Evolutionary conservation across 2,888 invertebrate genomes (phyloP).

Genomic region (Calameuta filiformis): DNA sequence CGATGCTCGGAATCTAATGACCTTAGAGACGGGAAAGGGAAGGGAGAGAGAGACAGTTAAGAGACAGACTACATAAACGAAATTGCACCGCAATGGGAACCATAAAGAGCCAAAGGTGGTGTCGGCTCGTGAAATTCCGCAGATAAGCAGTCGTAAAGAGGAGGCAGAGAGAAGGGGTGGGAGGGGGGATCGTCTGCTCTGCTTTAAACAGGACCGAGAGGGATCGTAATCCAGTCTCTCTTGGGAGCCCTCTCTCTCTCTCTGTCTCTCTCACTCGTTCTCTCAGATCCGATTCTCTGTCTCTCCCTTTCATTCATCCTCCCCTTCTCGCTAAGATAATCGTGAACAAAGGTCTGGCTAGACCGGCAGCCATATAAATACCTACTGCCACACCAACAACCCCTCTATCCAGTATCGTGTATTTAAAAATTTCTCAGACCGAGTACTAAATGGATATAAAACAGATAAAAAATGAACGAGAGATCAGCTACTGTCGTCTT

Average conservation of each 20-base stretch:
- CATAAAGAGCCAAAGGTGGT: neutral
- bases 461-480: neutral
- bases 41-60: neutral
- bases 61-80: neutral
- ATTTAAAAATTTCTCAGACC: neutral
- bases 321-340: neutral
- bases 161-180: neutral
- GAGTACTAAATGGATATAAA: neutral
- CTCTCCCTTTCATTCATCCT: neutral
- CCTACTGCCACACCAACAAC: neutral
- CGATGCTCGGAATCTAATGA: neutral
- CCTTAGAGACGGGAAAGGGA: neutral
- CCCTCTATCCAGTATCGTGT: neutral
- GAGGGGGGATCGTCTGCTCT: neutral
- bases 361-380: neutral
- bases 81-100: neutral
- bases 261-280: neutral
- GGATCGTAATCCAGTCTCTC: conserved; percentile 1
- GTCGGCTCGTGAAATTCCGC: conserved; percentile 8
- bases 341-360: neutral
- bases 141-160: conserved; percentile 11
- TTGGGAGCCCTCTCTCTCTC: neutral
- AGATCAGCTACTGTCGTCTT: neutral
- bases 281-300: neutral
- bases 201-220: conserved; percentile 2